Evolutionary conservation across 2,888 invertebrate genomes (phyloP), one percentile per base, ranked within the genome.

Genomic region (Hirtodrosophila histrioides): DNA sequence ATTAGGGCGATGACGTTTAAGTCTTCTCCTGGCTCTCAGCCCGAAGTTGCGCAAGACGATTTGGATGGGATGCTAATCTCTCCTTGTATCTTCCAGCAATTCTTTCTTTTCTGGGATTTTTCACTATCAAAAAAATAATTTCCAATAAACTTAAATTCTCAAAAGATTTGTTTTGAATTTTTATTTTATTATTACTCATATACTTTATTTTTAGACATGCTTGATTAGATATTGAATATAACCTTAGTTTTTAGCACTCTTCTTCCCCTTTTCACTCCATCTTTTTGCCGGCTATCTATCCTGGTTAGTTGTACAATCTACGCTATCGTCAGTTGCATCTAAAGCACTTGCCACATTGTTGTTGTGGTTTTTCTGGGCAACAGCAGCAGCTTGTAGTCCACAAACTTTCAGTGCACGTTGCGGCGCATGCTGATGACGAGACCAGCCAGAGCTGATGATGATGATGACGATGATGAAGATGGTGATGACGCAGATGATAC

Each of bases 301-400:
- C 27, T n/a, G 35, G 11, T 33, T 35, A 54, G 51, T 8, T 64
- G 46, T 57, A 51, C 49, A 69, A 75, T 64, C 69, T 75, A 55
- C 35, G 45, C 35, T 75, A 61, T 65, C 71, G 61, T 27, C 58
- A 69, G 75, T 56, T 65, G 76, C 70, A 75, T 78, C 64, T 74
- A 45, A 78, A 74, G 61, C 66, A 78, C 63, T 76, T 62, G 75
- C 75, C 70, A 78, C 76, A 75, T 65, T 76, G 78, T 75, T 76
- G 76, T 78, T 76, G 78, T 58, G 75, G 75, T 65, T 78, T 56
- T 45, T 43, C 56, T 63, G 50, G 45, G 62, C 53, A 56, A 24
- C 72, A 70, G 23, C 51, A 70, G 62, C 27, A 60, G 54, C 62
- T 63, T 73, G 49, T 54, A 69, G 55, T 61, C 43, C 56, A 61